Evolutionary conservation across 2,797 vertebrate species (phyloP).

Genomic region (Cuniculus paca): DNA sequence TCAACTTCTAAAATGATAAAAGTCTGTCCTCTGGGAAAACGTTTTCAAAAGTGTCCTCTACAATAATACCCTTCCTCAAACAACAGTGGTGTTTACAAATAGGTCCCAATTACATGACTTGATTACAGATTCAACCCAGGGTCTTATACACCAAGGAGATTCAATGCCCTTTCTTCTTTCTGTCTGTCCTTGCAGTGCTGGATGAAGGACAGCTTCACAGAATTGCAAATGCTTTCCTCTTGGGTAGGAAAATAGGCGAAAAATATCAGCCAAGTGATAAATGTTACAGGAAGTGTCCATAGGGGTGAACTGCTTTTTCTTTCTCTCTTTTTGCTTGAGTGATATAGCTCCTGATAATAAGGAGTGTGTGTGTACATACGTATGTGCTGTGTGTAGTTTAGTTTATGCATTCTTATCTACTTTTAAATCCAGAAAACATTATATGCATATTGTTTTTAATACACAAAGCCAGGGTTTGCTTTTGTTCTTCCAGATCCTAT

Average conservation of each 20-base stretch:
- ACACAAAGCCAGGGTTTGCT: neutral
- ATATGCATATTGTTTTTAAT: neutral
- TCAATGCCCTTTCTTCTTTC: neutral
- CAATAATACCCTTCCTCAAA: slow-evolving; percentile 48
- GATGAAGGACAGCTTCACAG: slow-evolving; percentile 66
- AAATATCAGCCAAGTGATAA: slow-evolving; percentile 27
- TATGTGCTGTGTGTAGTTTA: neutral
- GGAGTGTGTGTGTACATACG: neutral
- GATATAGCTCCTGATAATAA: neutral
- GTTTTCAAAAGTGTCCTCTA: slow-evolving; percentile 77
- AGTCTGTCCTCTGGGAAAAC: slow-evolving; percentile 57
- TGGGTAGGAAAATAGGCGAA: slow-evolving; percentile 31
- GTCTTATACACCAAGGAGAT: neutral
- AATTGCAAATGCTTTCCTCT: slow-evolving; percentile 68
- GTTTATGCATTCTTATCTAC: neutral
- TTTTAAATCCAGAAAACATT: neutral
- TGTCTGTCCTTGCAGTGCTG: slow-evolving; percentile 18
- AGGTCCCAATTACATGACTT: slow-evolving; percentile 48
- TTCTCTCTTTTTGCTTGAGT: neutral
- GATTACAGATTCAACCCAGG: slow-evolving; percentile 62
- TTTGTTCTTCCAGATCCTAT: neutral
- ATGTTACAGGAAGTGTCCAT: neutral
- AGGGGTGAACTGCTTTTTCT: neutral
- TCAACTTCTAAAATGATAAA: slow-evolving; percentile 75
- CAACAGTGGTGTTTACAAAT: slow-evolving; percentile 65